phyloP scores from a whole-genome alignment of 2,888 invertebrate genomes.

The Conus canariensis region DNA sequence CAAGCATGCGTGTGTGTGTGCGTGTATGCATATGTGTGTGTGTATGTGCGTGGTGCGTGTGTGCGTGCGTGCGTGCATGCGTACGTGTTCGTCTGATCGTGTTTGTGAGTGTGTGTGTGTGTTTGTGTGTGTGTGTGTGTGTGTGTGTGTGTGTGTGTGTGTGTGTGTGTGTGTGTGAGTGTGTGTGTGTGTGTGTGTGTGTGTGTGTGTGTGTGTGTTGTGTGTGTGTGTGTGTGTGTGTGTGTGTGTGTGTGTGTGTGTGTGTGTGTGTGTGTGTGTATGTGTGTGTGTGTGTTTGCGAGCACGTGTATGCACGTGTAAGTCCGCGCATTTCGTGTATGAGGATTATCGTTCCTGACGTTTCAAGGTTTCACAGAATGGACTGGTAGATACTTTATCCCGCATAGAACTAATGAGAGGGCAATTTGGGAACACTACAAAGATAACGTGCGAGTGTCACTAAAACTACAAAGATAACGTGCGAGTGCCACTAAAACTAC shows the following conservation, averaged over 20 bases:
- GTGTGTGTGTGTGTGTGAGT: not conserved
- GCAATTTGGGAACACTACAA: too few species aligned
- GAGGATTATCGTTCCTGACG: too few species aligned
- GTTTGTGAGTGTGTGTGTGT: too few species aligned
- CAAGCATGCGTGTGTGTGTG: not conserved
- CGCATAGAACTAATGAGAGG: too few species aligned
- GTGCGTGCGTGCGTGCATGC: not conserved
- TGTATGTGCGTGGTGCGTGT: not conserved
- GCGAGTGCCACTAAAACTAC: too few species aligned
- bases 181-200: not conserved
- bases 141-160: not conserved
- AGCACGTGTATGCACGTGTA: too few species aligned
- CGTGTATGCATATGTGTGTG: not conserved
- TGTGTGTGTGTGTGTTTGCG: too few species aligned
- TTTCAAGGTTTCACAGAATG: too few species aligned
- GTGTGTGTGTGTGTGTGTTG: conserved; percentile 1
- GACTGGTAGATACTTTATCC: too few species aligned
- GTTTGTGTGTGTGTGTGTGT: not conserved
- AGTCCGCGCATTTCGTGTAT: too few species aligned
- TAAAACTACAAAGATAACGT: too few species aligned
- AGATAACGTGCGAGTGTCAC: too few species aligned
- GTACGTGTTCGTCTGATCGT: not conserved
- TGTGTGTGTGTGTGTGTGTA: not conserved
- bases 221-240: not conserved
- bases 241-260: not conserved